Evolutionary conservation across 2,888 invertebrate species (phyloP), one percentile per base, ranked within the genome.

Genomic region (Ochlodes sylvanus): DNA sequence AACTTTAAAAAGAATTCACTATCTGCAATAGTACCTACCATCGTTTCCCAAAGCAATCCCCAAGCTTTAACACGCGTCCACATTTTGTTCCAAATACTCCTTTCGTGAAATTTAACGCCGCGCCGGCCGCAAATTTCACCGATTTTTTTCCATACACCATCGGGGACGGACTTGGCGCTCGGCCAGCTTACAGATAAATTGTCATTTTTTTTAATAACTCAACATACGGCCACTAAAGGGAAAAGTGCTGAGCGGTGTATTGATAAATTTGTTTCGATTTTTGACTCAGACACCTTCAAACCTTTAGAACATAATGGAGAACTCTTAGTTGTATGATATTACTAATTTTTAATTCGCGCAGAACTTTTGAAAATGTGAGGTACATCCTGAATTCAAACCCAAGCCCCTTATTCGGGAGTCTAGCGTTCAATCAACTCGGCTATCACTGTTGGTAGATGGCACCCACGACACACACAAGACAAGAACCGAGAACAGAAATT

Each of bases 101-200:
- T 19, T 50, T 50, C 19, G 10, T 9, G 19, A 10, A 50, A 50
- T 38, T 21, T 32, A 17, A 34, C 9, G 19, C 57, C 57, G 41
- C 9, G 19, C 57, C 57, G 41, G 57, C 38, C 38, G 42, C 50
- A 50, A 50, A 34, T 44, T 60, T 44, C 50, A 34, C 47, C 50
- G 19, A 50, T 50, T 61, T 61, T 61, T 61, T 61, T 14, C 34
- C 61, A 17, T 50, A 6, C 50, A 14, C 41, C 63, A 62, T 9
- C 42, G 32, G 44, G 34, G 14, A 32, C 12, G 34, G 14, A 32
- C 12, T 44, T 63, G 63, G 63, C 63, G 15, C 7, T 14, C 32
- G 44, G 42, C 63, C 63, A 63, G 63, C 32, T 56, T 14, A 44
- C 56, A 56, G 63, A 63, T 63, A 56, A 63, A 63, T 52, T 63